Percentiles rank a stretch among this genome's conserved stretches.
Evolutionary conservation across 2,888 invertebrate genomes (phyloP).

Genomic region (Clitarchus hookeri): DNA sequence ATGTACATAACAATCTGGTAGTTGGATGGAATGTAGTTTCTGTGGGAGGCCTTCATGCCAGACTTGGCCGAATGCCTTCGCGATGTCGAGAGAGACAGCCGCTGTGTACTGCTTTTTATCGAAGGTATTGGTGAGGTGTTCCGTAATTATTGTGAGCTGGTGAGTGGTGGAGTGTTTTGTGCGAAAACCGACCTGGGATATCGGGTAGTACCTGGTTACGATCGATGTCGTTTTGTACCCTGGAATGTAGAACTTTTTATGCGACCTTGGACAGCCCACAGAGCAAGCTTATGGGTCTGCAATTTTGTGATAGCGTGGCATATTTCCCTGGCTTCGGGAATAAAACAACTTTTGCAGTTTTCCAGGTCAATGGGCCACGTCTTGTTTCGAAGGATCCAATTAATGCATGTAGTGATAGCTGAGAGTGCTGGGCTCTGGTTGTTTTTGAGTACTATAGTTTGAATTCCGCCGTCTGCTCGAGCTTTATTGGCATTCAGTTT

Average conservation of each 20-base stretch:
- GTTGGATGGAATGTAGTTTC: constrained; percentile 33
- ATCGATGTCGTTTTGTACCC: constrained; percentile 39
- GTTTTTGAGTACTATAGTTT: constrained; percentile 40
- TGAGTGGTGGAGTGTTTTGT: constrained; percentile 26
- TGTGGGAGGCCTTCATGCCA: constrained; percentile 21
- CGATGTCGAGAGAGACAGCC: no score
- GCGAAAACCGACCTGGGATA: constrained; percentile 25
- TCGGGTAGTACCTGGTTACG: constrained; percentile 29
- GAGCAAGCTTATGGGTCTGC: no score
- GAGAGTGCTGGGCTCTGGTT: constrained; percentile 41
- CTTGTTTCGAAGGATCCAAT: not conserved
- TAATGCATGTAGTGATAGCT: no score
- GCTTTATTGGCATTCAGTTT: not conserved
- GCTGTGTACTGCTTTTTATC: no score
- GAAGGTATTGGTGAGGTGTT: no score
- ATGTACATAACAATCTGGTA: not conserved
- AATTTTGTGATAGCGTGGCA: no score
- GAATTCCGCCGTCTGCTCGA: constrained; percentile 16
- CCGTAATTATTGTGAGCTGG: no score
- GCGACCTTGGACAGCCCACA: constrained; percentile 45
- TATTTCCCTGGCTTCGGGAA: no score
- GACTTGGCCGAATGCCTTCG: no score
- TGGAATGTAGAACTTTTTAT: constrained; percentile 37
- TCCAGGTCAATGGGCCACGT: not conserved
- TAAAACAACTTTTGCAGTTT: no score